Percentiles rank a stretch among this genome's conserved stretches.
Evolutionary conservation across 2,113 vertebrate species (phyloP).

Genomic region (Equus quagga): DNA sequence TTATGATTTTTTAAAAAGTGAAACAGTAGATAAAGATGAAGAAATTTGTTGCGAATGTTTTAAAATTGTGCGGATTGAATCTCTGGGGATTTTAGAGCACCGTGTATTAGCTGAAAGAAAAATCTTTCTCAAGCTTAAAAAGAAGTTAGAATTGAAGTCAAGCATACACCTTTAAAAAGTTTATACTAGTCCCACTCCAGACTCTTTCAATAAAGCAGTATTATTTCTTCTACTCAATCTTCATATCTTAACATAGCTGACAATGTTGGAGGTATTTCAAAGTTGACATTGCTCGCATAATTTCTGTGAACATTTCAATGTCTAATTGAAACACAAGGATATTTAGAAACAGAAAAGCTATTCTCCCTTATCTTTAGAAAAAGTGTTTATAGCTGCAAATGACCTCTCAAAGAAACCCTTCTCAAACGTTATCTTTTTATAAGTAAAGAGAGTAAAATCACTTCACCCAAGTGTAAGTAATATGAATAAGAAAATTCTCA

Average conservation of each 20-base stretch:
- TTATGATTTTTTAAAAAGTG: neutral
- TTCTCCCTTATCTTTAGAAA: slow-evolving; percentile 13
- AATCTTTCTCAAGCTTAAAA: neutral
- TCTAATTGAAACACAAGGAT: neutral
- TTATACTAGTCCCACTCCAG: neutral
- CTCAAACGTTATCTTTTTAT: neutral
- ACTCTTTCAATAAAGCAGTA: neutral
- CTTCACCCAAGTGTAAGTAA: neutral
- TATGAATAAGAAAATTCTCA: slow-evolving; percentile 22
- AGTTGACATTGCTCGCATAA: neutral
- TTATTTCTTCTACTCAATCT: neutral
- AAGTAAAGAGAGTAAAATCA: slow-evolving; percentile 8
- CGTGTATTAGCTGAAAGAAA: neutral
- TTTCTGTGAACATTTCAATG: slow-evolving; percentile 6
- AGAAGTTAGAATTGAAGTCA: neutral
- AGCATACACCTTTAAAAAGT: neutral
- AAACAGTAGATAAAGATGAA: neutral
- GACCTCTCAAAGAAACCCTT: neutral
- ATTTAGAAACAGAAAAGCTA: slow-evolving; percentile 23
- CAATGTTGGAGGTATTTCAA: neutral
- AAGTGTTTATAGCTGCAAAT: slow-evolving; percentile 18
- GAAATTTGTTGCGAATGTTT: neutral
- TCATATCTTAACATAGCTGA: neutral
- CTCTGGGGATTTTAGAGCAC: neutral
- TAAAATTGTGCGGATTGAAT: neutral